Conservation (phyloP, 2,797 vertebrate species). For the Dryobates pubescens region DNA sequence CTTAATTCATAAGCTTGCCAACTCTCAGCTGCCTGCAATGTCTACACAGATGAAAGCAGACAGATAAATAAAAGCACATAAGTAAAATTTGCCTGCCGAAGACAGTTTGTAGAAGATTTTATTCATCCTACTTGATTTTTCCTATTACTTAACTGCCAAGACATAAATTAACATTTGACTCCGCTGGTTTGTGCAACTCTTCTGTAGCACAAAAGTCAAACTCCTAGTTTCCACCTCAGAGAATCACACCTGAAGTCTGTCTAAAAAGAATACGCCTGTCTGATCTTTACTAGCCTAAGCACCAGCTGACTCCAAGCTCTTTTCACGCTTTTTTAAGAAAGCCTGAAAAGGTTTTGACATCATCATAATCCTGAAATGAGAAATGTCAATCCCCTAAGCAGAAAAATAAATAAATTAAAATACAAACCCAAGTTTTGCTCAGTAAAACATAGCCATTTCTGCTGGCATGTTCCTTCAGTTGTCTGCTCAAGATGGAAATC, state of each 20-base stretch:
- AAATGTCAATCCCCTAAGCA: neutral
- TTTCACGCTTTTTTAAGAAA: neutral
- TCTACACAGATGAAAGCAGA: slow-evolving; percentile 24
- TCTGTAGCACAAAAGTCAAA: neutral
- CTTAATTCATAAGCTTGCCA: slow-evolving; percentile 3
- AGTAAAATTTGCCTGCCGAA: slow-evolving; percentile 42
- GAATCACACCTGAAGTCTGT: slow-evolving; percentile 10
- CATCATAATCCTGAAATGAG: neutral
- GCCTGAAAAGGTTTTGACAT: slow-evolving; percentile 21
- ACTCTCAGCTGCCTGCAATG: neutral
- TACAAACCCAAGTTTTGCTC: neutral
- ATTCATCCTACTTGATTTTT: slow-evolving; percentile 30
- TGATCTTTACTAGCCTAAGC: slow-evolving; percentile 23
- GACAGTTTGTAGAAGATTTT: neutral
- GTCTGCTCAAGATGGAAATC: neutral
- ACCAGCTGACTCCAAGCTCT: slow-evolving; percentile 4
- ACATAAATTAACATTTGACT: slow-evolving; percentile 42
- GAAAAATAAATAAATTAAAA: neutral
- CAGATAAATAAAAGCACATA: slow-evolving; percentile 36
- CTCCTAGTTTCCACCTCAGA: slow-evolving; percentile 15
- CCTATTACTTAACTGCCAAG: neutral
- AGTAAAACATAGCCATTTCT: neutral
- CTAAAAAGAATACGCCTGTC: neutral
- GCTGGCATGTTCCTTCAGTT: neutral
- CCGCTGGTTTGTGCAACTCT: neutral